Evolutionary conservation across 2,888 invertebrate species (phyloP), one percentile per base, ranked within the genome.

Genomic region (Meiosimyza decipiens): DNA sequence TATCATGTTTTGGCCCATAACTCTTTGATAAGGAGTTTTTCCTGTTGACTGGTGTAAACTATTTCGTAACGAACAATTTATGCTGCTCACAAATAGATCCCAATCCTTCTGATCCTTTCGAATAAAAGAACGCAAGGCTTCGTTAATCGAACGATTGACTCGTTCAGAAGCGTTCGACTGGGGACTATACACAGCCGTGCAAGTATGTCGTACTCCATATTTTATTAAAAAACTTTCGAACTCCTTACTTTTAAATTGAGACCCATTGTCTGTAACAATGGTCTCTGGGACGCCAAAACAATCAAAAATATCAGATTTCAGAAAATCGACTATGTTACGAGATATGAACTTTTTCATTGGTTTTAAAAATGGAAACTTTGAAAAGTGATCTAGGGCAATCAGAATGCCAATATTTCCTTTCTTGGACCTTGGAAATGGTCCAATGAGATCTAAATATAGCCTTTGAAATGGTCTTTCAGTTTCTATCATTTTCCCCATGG

Each of bases 201-300:
- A 65, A 12, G 33, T 28, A 65, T 52, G 33, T n/a, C 13, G 51
- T 9, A 65, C 33, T 5, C 54, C 52, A 28, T n/a, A 54, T 4
- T 54, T 22, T 11, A 3, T 33, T 4, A 65, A 12, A 15, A 65
- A 65, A 11, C n/a, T 9, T 22, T 51, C 54, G 33, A 52, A 52
- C n/a, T 65, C 52, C 3, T 33, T 22, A 16, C 54, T 28, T 28
- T 28, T 28, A 4, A 28, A 28, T 28, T 28, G 28, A 28, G 28
- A 54, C 3, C 80, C 80, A 71, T 81, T 81, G 52, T 83, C 80
- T 7, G 74, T 72, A 3, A 79, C 78, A 16, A 79, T 57, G 1
- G 54, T 28, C 59, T 76, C 72, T 2, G 80, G 78, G 22, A 79
- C 78, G 11, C 79, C 80, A 75, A 80, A 82, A 13, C 76, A 18